phyloP scores from a whole-genome alignment of 2,888 invertebrate species.

The Pyrocoelia pectoralis region DNA sequence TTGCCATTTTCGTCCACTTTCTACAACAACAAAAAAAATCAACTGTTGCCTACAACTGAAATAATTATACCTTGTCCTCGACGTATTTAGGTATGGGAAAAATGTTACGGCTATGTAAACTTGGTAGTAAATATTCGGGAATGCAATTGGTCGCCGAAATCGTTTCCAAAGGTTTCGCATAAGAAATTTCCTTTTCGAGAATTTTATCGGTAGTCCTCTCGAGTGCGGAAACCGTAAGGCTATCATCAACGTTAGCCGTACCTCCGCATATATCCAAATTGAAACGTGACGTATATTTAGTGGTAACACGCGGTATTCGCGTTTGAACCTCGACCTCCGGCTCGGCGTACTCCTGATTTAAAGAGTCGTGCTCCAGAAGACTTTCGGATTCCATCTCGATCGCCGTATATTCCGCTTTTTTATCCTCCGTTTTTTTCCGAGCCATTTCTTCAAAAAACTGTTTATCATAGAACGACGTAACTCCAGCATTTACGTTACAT shows the following conservation, averaged over 20 bases:
- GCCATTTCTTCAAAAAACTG: slow-evolving; percentile 55
- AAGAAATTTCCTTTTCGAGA: slow-evolving; percentile 43
- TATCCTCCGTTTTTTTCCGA: slow-evolving; percentile 45
- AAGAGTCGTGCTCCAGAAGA: slow-evolving; percentile 52
- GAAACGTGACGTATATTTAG: slow-evolving; percentile 28
- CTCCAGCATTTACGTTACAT: slow-evolving; percentile 57
- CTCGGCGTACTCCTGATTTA: slow-evolving; percentile 49
- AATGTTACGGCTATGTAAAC: background rate
- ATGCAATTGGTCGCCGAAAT: slow-evolving; percentile 46
- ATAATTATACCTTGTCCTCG: slow-evolving; percentile 36
- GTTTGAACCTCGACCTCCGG: slow-evolving; percentile 28
- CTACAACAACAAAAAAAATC: too few relatives aligned
- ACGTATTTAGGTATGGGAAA: slow-evolving; percentile 25
- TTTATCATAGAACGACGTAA: slow-evolving; percentile 44
- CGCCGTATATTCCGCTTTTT: slow-evolving; percentile 46
- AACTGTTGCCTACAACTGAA: too few relatives aligned
- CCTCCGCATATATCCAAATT: slow-evolving; percentile 29
- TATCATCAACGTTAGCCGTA: slow-evolving; percentile 20
- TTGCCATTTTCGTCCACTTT: slow-evolving; percentile 86
- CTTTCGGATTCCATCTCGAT: slow-evolving; percentile 54
- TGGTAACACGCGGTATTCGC: slow-evolving; percentile 31
- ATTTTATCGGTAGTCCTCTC: slow-evolving; percentile 36
- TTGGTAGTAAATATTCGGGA: slow-evolving; percentile 6
- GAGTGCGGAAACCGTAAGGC: slow-evolving; percentile 46
- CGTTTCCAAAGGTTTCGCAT: slow-evolving; percentile 30